Base-by-base conservation (phyloP, 2,888 invertebrate genomes). In the Hydropsyche betteni region DNA sequence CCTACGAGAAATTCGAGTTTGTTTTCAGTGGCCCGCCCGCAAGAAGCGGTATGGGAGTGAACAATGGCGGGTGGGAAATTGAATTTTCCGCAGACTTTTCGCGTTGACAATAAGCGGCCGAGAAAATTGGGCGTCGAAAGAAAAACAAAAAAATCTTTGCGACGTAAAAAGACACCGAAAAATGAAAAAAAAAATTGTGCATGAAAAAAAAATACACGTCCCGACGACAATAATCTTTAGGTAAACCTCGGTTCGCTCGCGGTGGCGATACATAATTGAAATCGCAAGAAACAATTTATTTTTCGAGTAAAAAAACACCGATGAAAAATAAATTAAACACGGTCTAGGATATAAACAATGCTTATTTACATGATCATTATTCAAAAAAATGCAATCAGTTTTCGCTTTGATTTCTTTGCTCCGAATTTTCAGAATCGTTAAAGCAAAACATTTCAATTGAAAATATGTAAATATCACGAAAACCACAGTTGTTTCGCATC, bases 21-120 rank as follows among this genome's bases (percentile, higher is more conserved):
- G 69, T 69, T 69, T 69, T 69, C 69, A 7, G 16, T 6, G 50
- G 10, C 8, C 14, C 44, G 36, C 69, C 69, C 16, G n/a, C 50
- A 12, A 12, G 8, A 14, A 38, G 64, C 24, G n/a, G 69, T 10
- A 44, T 44, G 68, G 8, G 64, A 64, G 12, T 12, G 69, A 69
- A 74, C 68, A 74, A 69, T 74, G 53, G 52, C 14, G 74, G 52
- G 33, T 68, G 55, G 50, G 53, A 68, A 74, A 74, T 74, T 74
- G 69, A 74, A 74, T 74, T 74, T 74, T 69, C 69, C 68, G 72
- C 58, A 74, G 70, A 70, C 52, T 70, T 70, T 69, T 70, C 64
- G 44, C 38, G 51, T 16, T 34, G 55, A 68, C 53, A 58, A 61
- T 61, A 61, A 72, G 69, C 69, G 55, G 68, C 55, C 50, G 44